These are phyloP conservation scores for Digitonthophagus gazella DNA, from an alignment of 2,888 invertebrate genomes.

Conservation along the genomic window DNA sequence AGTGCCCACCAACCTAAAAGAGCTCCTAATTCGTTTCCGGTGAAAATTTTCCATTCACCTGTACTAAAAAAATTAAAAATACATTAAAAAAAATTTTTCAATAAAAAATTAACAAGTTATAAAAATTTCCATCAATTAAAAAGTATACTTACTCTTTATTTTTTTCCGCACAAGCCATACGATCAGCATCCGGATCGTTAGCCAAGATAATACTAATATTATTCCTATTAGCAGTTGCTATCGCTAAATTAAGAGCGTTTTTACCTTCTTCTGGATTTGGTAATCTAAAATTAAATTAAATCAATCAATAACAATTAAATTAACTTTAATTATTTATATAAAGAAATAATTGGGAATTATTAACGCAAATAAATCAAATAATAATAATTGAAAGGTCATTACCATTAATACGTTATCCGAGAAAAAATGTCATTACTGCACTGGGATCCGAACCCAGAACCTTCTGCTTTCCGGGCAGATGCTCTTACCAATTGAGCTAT, in stretches of 20 bases:
- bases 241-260: constrained; percentile 62
- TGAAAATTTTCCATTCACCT: constrained; percentile 83
- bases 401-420: no score
- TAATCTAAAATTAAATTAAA: constrained; percentile 54
- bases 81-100: neutral
- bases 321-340: neutral
- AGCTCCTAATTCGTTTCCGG: constrained; percentile 93
- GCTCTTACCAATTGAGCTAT: no score
- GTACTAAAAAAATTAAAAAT: constrained; percentile 53
- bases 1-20: constrained; percentile 94
- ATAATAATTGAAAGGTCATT: no score
- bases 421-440: no score
- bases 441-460: no score
- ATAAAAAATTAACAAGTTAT: neutral
- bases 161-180: constrained; percentile 90
- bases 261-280: constrained; percentile 98
- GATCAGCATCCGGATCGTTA: constrained; percentile 98
- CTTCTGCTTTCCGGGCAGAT: no score
- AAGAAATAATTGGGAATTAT: no score
- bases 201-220: constrained; percentile 79
- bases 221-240: constrained; percentile 70
- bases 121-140: neutral
- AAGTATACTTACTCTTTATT: constrained; percentile 55
- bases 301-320: neutral
- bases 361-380: no score